Evolutionary conservation across 2,888 invertebrate genomes (phyloP).

Genomic region (Cephus spinipes): DNA sequence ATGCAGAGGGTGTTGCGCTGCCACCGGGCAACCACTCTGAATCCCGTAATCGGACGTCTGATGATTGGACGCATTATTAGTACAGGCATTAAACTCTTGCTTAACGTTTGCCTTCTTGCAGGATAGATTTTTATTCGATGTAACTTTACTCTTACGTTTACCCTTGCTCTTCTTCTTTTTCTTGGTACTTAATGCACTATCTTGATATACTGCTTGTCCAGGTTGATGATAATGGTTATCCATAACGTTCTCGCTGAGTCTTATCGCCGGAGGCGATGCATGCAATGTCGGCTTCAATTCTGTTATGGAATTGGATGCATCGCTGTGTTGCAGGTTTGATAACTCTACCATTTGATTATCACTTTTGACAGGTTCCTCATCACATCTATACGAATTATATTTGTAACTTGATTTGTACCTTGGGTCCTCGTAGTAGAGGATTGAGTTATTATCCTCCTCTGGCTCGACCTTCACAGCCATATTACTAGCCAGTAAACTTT

Average conservation of each 20-base stretch:
- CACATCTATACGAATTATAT: not conserved
- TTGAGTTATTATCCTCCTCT: conserved; percentile 26
- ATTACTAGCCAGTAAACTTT: conserved; percentile 12
- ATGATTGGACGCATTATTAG: conserved; percentile 33
- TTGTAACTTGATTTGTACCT: not conserved
- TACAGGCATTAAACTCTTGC: conserved; percentile 35
- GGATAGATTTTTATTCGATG: conserved; percentile 29
- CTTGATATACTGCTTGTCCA: not conserved
- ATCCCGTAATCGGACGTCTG: conserved; percentile 36
- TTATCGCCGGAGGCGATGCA: not conserved
- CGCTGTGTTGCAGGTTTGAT: not conserved
- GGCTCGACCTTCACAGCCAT: conserved; percentile 22
- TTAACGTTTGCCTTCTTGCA: conserved; percentile 38
- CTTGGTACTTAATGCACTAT: not conserved
- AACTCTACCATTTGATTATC: not conserved
- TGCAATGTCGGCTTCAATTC: conserved; percentile 4
- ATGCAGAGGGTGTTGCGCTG: conserved; percentile 42
- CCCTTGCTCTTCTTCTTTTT: conserved; percentile 32
- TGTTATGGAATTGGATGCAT: conserved; percentile 9
- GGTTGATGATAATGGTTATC: not conserved
- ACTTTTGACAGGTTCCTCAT: not conserved
- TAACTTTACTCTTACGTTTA: conserved; percentile 29
- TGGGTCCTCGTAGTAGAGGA: not conserved
- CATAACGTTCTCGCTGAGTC: not conserved
- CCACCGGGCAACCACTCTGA: conserved; percentile 38